Base-by-base conservation (phyloP, 2,888 invertebrate genomes). In the Tholera decimalis region DNA sequence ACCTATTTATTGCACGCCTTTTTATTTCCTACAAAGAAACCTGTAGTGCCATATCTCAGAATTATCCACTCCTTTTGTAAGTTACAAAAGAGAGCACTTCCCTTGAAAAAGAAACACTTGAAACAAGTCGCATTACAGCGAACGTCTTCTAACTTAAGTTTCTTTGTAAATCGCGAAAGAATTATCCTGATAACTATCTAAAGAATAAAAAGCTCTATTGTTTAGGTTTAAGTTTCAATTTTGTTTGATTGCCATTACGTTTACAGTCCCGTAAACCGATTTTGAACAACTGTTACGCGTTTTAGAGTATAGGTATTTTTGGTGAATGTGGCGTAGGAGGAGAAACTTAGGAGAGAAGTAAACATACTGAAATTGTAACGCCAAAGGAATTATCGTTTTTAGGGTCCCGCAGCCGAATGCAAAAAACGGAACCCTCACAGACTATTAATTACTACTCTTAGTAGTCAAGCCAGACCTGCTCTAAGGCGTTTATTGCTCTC, bases 51-150 rank as follows among this genome's bases (percentile, higher is more conserved):
- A 67, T 60, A 60, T 73, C 50, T 71, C 49, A 46, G 26, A 53
- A 44, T 73, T 54, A 66, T 60, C 46, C 43, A 62, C 53, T 67
- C 37, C 35, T 71, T 35, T 75, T 67, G 41, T 59, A 74, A 74
- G 53, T 53, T 72, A 71, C 58, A 68, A 73, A 70, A 63, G 68
- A 59, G 59, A 81, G 73, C 72, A 71, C 67, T 84, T 75, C 72
- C 54, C 73, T 64, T 35, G 41, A 74, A 83, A 85, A 84, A 85
- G n/a, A 85, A 86, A 83, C 84, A 83, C 82, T 88, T 82, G 83
- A 84, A 85, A 85, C 85, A 86, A 87, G 80, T 85, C 82, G 80
- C 86, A 86, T 88, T 88, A 87, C 78, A 68, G 49, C 53, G 71
- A 83, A 85, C 74, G 83, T 84, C 87, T 86, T 83, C 76, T 72